Percentiles rank a stretch among this genome's conserved stretches.
Conservation (phyloP, 2,113 vertebrate species). For the Dryoscopus gambensis region DNA sequence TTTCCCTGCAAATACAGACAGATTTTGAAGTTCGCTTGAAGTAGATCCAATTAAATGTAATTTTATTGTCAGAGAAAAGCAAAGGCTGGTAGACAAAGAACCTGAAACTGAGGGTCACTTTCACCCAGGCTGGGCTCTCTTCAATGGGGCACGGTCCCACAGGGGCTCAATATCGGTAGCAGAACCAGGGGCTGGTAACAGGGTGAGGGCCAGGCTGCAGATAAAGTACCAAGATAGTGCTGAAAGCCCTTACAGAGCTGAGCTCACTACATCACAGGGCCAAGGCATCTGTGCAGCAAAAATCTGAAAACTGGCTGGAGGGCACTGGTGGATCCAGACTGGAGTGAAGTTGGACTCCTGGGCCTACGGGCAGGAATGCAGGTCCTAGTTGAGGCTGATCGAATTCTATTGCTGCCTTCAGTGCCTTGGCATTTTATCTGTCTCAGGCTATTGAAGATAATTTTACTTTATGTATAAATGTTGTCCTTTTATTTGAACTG, state of each 20-base stretch:
- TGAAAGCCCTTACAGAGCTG: background rate
- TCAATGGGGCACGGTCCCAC: background rate
- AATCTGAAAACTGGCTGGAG: background rate
- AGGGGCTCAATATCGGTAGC: background rate
- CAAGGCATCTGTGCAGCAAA: background rate
- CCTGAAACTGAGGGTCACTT: background rate
- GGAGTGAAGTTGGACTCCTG: background rate
- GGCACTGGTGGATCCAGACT: background rate
- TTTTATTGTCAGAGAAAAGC: background rate
- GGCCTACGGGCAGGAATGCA: background rate
- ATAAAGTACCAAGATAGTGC: background rate
- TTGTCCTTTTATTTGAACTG: background rate
- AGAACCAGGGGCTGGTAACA: background rate
- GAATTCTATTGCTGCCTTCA: background rate
- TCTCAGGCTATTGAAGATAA: background rate
- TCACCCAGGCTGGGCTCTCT: background rate
- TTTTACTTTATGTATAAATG: background rate
- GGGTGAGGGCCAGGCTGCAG: background rate
- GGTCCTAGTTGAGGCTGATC: background rate
- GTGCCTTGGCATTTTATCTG: background rate
- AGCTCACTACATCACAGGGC: too few relatives aligned
- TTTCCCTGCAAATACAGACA: background rate
- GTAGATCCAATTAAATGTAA: background rate
- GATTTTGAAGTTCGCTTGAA: background rate
- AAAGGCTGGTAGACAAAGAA: background rate